Evolutionary conservation across 2,797 vertebrate genomes (phyloP).

Genomic region (Poecile montanus): DNA sequence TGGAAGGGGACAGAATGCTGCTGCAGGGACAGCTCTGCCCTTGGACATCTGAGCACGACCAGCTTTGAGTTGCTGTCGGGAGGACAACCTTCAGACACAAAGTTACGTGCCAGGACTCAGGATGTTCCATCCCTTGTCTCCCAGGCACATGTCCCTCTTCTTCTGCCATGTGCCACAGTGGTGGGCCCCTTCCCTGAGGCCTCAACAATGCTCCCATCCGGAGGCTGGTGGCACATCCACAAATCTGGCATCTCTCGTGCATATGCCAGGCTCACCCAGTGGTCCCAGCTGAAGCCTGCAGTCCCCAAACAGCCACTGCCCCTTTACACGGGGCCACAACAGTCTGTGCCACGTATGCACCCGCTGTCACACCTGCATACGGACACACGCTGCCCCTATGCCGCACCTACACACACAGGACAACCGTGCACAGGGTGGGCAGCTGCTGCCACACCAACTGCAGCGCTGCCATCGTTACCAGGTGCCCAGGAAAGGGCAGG

Average conservation of each 20-base stretch:
- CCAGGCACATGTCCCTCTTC: neutral
- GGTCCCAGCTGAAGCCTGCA: neutral
- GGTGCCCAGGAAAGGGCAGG: neutral
- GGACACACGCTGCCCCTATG: rapidly evolving
- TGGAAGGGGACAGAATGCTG: neutral
- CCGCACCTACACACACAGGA: rapidly evolving
- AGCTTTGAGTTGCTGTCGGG: neutral
- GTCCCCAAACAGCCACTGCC: neutral
- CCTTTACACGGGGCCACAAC: neutral
- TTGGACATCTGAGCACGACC: rapidly evolving
- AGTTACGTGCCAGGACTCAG: neutral
- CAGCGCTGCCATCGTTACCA: neutral
- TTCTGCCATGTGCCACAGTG: rapidly evolving
- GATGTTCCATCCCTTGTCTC: neutral
- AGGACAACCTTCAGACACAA: neutral
- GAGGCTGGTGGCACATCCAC: neutral
- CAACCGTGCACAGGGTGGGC: rapidly evolving
- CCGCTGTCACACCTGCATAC: rapidly evolving
- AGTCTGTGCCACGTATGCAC: rapidly evolving
- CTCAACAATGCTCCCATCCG: neutral
- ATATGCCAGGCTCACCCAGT: neutral
- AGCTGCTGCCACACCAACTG: neutral
- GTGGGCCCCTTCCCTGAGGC: neutral
- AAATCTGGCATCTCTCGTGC: rapidly evolving
- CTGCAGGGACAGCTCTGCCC: neutral